Evolutionary conservation across 2,888 invertebrate species (phyloP), one percentile per base, ranked within the genome.

Genomic region (Plebejus melissa): DNA sequence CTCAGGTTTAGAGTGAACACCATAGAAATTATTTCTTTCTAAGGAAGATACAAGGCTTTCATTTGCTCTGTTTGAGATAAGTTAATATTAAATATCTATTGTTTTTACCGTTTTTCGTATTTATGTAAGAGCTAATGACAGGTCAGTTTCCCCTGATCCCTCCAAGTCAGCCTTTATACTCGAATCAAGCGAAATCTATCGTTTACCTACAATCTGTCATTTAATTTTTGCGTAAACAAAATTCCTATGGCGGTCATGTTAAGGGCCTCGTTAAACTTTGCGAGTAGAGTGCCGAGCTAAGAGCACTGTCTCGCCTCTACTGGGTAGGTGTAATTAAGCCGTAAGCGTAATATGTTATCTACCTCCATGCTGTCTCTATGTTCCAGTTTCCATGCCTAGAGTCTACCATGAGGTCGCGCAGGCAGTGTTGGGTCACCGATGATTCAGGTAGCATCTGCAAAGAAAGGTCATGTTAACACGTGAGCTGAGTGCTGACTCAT

Each of bases 381-480:
- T 22, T 58, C n/a, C 58, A 58, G 58, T 58, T 28, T 60, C 60
- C 60, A 60, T 60, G 60, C 60, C 60, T 13, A 13, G 13, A 50
- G 50, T 50, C 50, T 60, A 57, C 57, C 60, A 28, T 28, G 28
- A 60, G 60, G 60, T 60, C 28, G 28, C 11, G 22, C 32, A 65
- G 65, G 65, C 65, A 65, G 65, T 65, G 65, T 65, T 65, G 36
- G 58, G 58, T 60, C 22, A 65, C 65, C 32, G 36, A 54, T 72
- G 72, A 79, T 77, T 79, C 79, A 80, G 79, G 79, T 79, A 84
- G 82, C 86, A 90, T 85, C 90, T 91, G 87, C 85, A 87, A 87
- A 82, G 82, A 88, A 88, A 88, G 88, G 88, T 84, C 81, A 81
- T 81, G 79, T 83, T 82, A 82, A 71, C 22, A 54, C 72, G 74